A percentile compares a stretch with the other conserved stretches of the same genome.
Evolutionary conservation across 2,888 invertebrate genomes (phyloP).

Genomic region (Chymomyza caudatula): DNA sequence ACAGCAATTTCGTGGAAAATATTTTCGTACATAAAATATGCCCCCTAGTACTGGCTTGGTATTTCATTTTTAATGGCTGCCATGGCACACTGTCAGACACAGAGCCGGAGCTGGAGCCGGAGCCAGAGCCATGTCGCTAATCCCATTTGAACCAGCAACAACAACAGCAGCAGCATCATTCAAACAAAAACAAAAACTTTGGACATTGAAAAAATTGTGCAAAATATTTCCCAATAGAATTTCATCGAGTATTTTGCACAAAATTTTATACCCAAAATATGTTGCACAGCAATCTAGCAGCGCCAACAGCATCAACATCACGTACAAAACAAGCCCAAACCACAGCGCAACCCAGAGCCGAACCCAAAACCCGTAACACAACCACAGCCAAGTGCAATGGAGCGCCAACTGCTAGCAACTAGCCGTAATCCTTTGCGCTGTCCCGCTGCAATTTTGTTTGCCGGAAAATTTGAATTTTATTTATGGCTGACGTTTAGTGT

Average conservation of each 20-base stretch:
- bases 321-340: conserved; percentile 23
- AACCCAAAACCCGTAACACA: conserved; percentile 8
- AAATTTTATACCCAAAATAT: conserved; percentile 62
- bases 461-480: conserved; percentile 55
- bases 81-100: conserved; percentile 17
- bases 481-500: conserved; percentile 64
- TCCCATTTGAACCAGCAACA: conserved; percentile 11
- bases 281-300: conserved; percentile 30
- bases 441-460: conserved; percentile 53
- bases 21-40: conserved; percentile 51
- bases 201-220: not conserved
- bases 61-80: conserved; percentile 61
- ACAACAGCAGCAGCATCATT: conserved; percentile 9
- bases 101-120: conserved; percentile 17
- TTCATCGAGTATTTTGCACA: conserved; percentile 57
- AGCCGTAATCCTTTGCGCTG: not conserved
- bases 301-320: conserved; percentile 15
- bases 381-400: conserved; percentile 35
- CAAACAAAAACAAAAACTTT: not conserved
- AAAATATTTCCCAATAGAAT: conserved; percentile 62
- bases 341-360: conserved; percentile 42
- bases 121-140: conserved; percentile 26
- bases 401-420: not conserved
- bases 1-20: conserved; percentile 50
- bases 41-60: conserved; percentile 25